Evolutionary conservation across 2,888 invertebrate genomes (phyloP), one percentile per base, ranked within the genome.

Genomic region (Aquatica leii): DNA sequence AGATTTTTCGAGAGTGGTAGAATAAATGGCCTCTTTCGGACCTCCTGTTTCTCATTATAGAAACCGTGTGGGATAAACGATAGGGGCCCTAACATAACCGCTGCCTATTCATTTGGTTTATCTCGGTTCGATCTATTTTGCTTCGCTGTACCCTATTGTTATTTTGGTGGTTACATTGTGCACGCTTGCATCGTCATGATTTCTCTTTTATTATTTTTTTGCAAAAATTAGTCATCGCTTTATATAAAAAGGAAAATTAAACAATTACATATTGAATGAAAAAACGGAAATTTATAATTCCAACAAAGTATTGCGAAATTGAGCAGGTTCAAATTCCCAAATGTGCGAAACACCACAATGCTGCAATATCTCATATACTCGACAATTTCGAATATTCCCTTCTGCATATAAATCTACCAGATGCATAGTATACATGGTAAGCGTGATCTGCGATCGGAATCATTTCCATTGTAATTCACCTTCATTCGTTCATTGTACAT

Each of bases 401-500:
- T 24, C 50, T 59, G 59, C 63, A 63, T 59, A 63, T 63, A 60
- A 60, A 61, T 65, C 57, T 58, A 41, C 54, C 65, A 61, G 61
- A 65, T 65, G 61, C 58, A 56, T 37, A 50, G 60, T 61, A 35
- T 61, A 61, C 65, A 61, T 58, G 58, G 53, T 54, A 49, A 61
- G 53, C 65, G 65, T 65, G 65, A 65, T 65, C 65, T 60, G 58
- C 60, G 65, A 65, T 65, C 61, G 46, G 14, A 61, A 65, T 65
- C 58, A 53, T 54, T 54, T 61, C 65, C 55, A 65, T 65, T 65
- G 61, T 65, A 61, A 58, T 65, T 65, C 53, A 58, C 57, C 15
- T 59, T 46, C 48, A 55, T 55, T 54, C 63, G 34, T 59, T 59
- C 59, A 59, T 63, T 64, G 46, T 59, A 59, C 56, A 59, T 55